Percentiles rank a stretch among this genome's conserved stretches.
Conservation (phyloP, 2,888 invertebrate species). For the Nymphalis urticae region DNA sequence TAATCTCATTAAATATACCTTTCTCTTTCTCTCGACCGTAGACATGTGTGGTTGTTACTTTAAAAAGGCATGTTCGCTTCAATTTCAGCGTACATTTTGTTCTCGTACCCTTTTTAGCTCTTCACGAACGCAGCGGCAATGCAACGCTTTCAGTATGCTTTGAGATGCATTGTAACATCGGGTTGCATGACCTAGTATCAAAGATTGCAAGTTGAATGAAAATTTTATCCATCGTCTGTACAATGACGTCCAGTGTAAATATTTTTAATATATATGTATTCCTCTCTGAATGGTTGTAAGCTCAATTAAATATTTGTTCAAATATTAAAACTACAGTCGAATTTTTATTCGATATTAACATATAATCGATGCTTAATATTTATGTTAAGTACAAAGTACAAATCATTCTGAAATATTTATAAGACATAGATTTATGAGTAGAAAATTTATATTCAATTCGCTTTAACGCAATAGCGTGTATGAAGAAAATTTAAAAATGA, state of each 20-base stretch:
- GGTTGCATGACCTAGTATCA: conserved; percentile 32
- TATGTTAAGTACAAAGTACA: neutral
- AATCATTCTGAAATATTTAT: no score
- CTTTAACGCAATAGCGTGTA: neutral
- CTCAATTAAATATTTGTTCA: neutral
- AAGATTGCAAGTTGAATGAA: conserved; percentile 22
- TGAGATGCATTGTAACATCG: conserved; percentile 27
- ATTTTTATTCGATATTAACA: no score
- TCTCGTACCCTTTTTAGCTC: conserved; percentile 36
- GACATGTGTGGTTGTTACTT: conserved; percentile 5
- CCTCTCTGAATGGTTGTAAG: neutral
- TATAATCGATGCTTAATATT: no score
- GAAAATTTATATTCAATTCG: neutral
- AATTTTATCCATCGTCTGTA: conserved; percentile 17
- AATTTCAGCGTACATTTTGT: conserved; percentile 29
- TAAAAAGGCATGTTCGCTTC: conserved; percentile 22
- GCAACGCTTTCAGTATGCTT: conserved; percentile 28
- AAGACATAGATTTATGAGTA: neutral
- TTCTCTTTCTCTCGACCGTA: neutral
- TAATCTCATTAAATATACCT: neutral
- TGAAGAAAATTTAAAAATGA: no score
- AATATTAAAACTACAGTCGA: neutral
- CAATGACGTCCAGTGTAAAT: neutral
- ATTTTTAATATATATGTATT: conserved; percentile 7
- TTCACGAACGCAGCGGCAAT: conserved; percentile 31